A percentile compares a stretch with the other conserved stretches of the same genome.
These are phyloP conservation scores for Catocala fraxini DNA, from an alignment of 2,888 invertebrate genomes.

Conservation along the genomic window DNA sequence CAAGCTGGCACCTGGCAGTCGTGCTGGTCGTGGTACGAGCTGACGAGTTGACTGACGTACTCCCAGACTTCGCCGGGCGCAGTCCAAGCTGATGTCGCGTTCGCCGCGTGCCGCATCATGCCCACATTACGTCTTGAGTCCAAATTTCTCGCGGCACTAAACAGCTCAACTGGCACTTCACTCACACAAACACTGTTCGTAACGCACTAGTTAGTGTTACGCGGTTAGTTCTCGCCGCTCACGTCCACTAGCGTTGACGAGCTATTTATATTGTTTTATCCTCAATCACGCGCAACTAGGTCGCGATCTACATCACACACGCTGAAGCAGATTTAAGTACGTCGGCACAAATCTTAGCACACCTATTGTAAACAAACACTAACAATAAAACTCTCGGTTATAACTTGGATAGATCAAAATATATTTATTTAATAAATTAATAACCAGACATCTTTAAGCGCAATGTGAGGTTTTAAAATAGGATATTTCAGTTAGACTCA, in stretches of 20 bases:
- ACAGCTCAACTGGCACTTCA: slow-evolving; percentile 48
- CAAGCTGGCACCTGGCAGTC: slow-evolving; percentile 75
- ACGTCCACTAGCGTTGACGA: slow-evolving; percentile 79
- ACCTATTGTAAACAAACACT: slow-evolving; percentile 67
- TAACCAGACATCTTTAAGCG: neutral
- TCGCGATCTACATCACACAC: slow-evolving; percentile 82
- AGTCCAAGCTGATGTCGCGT: slow-evolving; percentile 80
- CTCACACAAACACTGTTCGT: slow-evolving; percentile 52
- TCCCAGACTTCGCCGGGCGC: slow-evolving; percentile 90
- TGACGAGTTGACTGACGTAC: slow-evolving; percentile 89
- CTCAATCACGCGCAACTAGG: slow-evolving; percentile 86
- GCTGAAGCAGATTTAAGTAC: slow-evolving; percentile 73
- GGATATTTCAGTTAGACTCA: too few relatives aligned
- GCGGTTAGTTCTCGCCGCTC: slow-evolving; percentile 58
- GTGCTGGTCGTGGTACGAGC: slow-evolving; percentile 88
- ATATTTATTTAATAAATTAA: neutral
- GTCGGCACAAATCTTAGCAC: slow-evolving; percentile 59
- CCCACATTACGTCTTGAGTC: slow-evolving; percentile 73
- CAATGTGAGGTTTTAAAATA: too few relatives aligned
- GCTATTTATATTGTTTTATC: slow-evolving; percentile 87
- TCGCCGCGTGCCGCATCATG: slow-evolving; percentile 85
- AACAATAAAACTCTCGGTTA: slow-evolving; percentile 43
- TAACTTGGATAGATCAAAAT: slow-evolving; percentile 39
- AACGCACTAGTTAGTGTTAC: slow-evolving; percentile 60
- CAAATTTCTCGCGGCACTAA: slow-evolving; percentile 37